phyloP scores from a whole-genome alignment of 2,888 invertebrate species.

The Drosophila quinaria region DNA sequence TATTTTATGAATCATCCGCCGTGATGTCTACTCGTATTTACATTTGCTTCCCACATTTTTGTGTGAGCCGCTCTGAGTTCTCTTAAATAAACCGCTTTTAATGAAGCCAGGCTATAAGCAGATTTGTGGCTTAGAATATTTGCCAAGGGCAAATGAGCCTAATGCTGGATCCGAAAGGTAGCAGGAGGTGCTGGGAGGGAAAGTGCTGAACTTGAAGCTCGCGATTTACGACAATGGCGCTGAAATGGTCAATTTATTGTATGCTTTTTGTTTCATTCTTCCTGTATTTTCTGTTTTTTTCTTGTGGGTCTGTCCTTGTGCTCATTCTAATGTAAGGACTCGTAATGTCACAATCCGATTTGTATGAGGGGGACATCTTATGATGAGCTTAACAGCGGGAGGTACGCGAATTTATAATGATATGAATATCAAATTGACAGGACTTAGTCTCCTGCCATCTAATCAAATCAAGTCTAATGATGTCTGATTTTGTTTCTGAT shows the following conservation, averaged over 20 bases:
- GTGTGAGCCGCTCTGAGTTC: constrained; percentile 45
- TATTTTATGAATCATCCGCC: background rate
- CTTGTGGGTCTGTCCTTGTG: constrained; percentile 26
- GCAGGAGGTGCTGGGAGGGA: background rate
- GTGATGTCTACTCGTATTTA: constrained; percentile 31
- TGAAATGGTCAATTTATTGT: constrained; percentile 78
- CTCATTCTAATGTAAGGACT: constrained; percentile 67
- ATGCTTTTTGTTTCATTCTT: constrained; percentile 18
- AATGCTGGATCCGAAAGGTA: background rate
- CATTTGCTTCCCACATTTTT: constrained; percentile 34
- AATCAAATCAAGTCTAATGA: constrained; percentile 80
- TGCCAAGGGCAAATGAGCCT: constrained; percentile 71
- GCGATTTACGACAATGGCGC: constrained; percentile 69
- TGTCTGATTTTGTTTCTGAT: constrained; percentile 36
- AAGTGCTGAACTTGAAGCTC: constrained; percentile 25
- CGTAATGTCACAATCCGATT: constrained; percentile 73
- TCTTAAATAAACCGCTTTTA: constrained; percentile 80
- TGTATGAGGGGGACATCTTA: constrained; percentile 48
- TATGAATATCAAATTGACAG: constrained; percentile 82
- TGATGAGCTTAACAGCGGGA: constrained; percentile 67
- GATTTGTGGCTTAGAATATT: constrained; percentile 82
- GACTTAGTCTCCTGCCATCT: constrained; percentile 52
- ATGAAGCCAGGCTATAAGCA: constrained; percentile 79
- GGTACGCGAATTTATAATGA: constrained; percentile 78
- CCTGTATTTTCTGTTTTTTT: no score